A percentile compares a stretch with the other conserved stretches of the same genome.
These are phyloP conservation scores for Meloidogyne hapla DNA, from an alignment of 1,140 invertebrate genomes.

Conservation along the genomic window DNA sequence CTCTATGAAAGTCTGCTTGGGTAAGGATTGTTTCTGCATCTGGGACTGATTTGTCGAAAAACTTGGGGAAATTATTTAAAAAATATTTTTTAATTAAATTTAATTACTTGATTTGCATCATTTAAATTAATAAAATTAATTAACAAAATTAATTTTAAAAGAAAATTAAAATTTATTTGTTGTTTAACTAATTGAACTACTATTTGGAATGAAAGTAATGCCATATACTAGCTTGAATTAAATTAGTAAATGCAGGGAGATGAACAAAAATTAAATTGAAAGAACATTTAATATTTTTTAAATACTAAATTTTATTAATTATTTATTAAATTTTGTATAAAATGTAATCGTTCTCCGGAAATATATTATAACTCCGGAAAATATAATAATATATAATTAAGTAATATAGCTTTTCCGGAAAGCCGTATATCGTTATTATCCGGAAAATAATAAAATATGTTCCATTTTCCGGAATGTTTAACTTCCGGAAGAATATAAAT, in stretches of 20 bases:
- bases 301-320: no score
- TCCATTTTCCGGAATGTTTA: neutral
- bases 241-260: neutral
- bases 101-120: neutral
- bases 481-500: no score
- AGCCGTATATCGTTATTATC: neutral
- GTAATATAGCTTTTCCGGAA: no score
- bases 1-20: conserved; percentile 34
- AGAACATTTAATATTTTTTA: neutral
- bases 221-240: neutral
- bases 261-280: neutral
- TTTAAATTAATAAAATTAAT: neutral
- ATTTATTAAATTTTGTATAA: no score
- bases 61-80: conserved; percentile 24
- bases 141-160: neutral
- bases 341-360: no score
- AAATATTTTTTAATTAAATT: no score
- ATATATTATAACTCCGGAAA: no score
- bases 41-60: conserved; percentile 42
- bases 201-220: neutral
- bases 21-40: conserved; percentile 38
- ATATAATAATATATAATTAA: no score
- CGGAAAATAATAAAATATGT: neutral
- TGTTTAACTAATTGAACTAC: neutral
- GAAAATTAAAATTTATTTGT: neutral